Conservation (phyloP, 2,113 vertebrate genomes). For the Pseudopipra pipra region DNA sequence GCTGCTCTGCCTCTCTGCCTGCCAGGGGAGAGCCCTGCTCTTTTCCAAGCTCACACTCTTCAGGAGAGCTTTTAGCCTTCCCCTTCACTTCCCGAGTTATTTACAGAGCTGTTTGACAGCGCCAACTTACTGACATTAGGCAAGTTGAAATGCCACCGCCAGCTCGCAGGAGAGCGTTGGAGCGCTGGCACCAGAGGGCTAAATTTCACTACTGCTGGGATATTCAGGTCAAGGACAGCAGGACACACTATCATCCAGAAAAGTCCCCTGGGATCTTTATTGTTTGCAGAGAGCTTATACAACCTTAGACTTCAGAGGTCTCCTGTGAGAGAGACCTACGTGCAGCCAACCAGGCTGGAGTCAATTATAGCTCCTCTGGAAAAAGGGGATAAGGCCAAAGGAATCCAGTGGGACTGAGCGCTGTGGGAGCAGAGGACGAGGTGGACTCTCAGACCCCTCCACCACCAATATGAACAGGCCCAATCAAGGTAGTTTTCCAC, state of each 20-base stretch:
- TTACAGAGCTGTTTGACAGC: not conserved
- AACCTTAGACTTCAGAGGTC: not conserved
- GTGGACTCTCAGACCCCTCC: not conserved
- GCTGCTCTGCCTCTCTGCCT: not conserved
- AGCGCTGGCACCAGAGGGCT: not conserved
- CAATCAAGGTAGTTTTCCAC: not conserved
- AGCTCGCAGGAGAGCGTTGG: not conserved
- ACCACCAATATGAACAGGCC: rapidly evolving
- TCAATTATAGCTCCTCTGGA: not conserved
- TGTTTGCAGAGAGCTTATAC: not conserved
- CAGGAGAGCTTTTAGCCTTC: not conserved
- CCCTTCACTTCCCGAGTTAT: not conserved
- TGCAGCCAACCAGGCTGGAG: not conserved
- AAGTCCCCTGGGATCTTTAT: not conserved
- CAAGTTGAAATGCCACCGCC: not conserved
- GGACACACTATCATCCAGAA: not conserved
- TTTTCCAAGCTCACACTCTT: not conserved
- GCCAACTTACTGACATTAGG: not conserved
- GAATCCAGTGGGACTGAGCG: not conserved
- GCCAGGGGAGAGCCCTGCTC: not conserved
- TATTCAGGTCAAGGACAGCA: constrained; percentile 45
- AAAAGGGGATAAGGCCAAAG: not conserved
- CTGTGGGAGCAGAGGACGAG: not conserved
- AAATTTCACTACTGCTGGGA: not conserved
- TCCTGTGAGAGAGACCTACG: not conserved